Percentiles rank a stretch among this genome's conserved stretches.
phyloP scores from a whole-genome alignment of 2,113 vertebrate genomes.

The Tragelaphus strepsiceros region DNA sequence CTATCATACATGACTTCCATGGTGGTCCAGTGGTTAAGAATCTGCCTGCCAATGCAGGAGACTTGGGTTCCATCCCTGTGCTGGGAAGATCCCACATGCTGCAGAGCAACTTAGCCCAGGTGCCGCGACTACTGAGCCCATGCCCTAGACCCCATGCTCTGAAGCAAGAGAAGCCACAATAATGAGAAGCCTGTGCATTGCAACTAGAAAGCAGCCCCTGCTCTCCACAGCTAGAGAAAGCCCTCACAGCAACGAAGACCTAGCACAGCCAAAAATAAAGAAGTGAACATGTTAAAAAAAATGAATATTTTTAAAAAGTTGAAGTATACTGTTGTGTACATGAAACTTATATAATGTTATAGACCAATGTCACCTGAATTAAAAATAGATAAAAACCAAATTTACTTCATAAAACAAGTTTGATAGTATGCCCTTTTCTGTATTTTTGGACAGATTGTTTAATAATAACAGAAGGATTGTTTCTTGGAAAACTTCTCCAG shows the following conservation, averaged over 20 bases:
- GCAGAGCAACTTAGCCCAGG: background rate
- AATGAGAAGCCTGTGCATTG: background rate
- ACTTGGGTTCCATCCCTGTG: background rate
- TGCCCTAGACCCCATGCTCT: background rate
- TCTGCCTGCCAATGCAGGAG: background rate
- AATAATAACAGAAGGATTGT: background rate
- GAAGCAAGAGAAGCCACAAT: background rate
- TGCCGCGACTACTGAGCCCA: background rate
- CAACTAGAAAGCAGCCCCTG: background rate
- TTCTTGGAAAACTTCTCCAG: constrained; percentile 27
- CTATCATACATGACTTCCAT: background rate
- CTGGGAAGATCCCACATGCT: background rate
- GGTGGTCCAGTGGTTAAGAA: background rate
- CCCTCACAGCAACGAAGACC: background rate
- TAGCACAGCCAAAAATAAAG: background rate
- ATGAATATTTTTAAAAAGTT: background rate
- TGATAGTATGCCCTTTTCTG: background rate
- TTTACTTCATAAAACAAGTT: background rate
- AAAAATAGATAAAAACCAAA: background rate
- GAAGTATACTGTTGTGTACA: background rate
- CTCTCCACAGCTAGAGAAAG: background rate
- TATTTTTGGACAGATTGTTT: background rate
- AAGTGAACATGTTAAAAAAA: background rate
- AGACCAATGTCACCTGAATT: background rate
- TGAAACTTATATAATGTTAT: background rate